phyloP scores from a whole-genome alignment of 2,888 invertebrate genomes.

The Tachina grossa region DNA sequence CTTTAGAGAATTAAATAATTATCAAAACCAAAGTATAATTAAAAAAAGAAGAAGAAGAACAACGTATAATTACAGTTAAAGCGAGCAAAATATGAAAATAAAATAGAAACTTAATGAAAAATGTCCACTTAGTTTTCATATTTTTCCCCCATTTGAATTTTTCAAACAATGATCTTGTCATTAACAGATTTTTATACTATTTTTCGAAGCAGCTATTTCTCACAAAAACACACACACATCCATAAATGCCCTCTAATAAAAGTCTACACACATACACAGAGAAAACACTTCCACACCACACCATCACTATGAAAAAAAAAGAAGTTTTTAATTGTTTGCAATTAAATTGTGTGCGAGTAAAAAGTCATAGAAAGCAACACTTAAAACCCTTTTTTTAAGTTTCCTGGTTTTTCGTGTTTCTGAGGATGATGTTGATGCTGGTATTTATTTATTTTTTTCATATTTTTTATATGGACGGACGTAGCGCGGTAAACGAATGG shows the following conservation, averaged over 20 bases:
- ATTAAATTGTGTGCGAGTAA: slow-evolving; percentile 68
- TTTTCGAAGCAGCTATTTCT: slow-evolving; percentile 28
- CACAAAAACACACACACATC: background rate
- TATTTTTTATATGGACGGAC: slow-evolving; percentile 1
- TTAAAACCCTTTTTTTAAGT: slow-evolving; percentile 60
- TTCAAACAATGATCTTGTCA: slow-evolving; percentile 65
- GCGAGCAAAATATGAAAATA: background rate
- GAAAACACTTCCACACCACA: slow-evolving; percentile 14
- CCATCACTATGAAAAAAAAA: slow-evolving; percentile 1
- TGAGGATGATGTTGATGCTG: slow-evolving; percentile 30
- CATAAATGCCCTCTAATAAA: background rate
- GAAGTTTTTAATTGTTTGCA: slow-evolving; percentile 66
- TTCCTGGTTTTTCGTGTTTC: slow-evolving; percentile 20
- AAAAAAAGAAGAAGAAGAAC: background rate
- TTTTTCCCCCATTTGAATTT: slow-evolving; percentile 30
- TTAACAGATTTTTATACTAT: slow-evolving; percentile 59
- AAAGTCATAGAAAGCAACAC: slow-evolving; percentile 67
- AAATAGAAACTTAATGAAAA: slow-evolving; percentile 47
- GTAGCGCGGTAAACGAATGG: slow-evolving; percentile 17
- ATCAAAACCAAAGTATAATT: background rate
- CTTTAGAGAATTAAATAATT: slow-evolving; percentile 44
- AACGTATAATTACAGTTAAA: slow-evolving; percentile 22
- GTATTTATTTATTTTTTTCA: background rate
- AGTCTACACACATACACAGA: slow-evolving; percentile 24
- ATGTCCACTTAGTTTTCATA: slow-evolving; percentile 59